Base-by-base conservation (phyloP, 2,797 vertebrate species). In the Darevskia mixta region DNA sequence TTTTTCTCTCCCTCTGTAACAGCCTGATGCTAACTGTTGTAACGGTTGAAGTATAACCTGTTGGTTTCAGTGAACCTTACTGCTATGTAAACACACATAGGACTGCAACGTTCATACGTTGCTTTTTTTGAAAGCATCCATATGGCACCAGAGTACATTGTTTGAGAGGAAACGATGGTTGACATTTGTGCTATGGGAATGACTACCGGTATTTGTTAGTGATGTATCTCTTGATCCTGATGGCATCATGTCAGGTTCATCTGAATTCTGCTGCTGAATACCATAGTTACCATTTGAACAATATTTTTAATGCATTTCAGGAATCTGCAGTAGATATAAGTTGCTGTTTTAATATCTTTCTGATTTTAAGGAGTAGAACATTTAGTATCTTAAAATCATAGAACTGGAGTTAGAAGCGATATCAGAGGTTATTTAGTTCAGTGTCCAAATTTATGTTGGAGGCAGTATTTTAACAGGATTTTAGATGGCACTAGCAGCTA, bases 1-100 rank as follows among this genome's bases (percentile, higher is more conserved):
- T 55, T 92, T 91, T 82, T 43, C 71, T 29, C 43, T 17, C 17
- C 55, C 77, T 71, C 61, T 77, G 4, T 77, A 58, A 25, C 55
- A 81, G 8, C 13, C 87, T 8, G 87, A 61, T 86, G 49, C 17
- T 76, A 83, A 35, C 45, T 41, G 38, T 35, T 85, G 10, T 76
- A 69, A 35, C 18, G 29, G 25, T 29, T 71, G 32, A n/a, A 20
- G 8, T 58, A 5, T 35, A 49, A 76, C n/a, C 71, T 32, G 32
- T 32, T 72, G 69, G 8, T 32, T 72, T 32, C 61, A 64, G 20
- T 64, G 61, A 23, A 23, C 17, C 61, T 64, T 64, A 64, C 7
- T 64, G 61, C 72, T 73, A 71, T n/a, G 69, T 71, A 64, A 64
- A 29, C 27, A n/a, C 32, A 71, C 32, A 64, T 71, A 32, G 69